These are phyloP conservation scores for Philereme transversata DNA, from an alignment of 2,888 invertebrate species.

Conservation along the genomic window DNA sequence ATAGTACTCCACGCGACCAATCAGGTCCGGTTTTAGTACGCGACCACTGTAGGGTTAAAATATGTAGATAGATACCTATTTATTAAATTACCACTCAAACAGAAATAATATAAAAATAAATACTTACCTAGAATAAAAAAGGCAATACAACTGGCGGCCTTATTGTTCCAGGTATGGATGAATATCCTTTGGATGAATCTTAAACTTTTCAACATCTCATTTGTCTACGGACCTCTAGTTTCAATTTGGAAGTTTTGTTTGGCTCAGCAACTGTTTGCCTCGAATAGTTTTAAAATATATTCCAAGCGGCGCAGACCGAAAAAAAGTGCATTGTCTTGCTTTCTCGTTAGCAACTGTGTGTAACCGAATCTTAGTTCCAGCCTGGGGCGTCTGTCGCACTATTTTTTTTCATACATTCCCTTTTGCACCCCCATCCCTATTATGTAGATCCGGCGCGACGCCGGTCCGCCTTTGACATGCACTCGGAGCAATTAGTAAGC, in stretches of 20 bases:
- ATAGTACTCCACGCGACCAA: too few species aligned
- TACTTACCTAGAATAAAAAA: too few species aligned
- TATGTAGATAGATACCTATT: too few species aligned
- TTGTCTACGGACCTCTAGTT: conserved; percentile 5
- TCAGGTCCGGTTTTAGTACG: too few species aligned
- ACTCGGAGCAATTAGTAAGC: conserved; percentile 81
- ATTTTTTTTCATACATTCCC: conserved; percentile 72
- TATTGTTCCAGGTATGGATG: too few species aligned
- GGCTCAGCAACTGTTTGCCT: conserved; percentile 7
- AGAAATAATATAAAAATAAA: too few species aligned
- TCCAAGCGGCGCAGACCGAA: conserved; percentile 13
- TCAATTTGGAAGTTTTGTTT: conserved; percentile 18
- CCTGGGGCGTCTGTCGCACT: conserved; percentile 64
- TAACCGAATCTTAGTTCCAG: conserved; percentile 72
- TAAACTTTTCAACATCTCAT: conserved; percentile 6
- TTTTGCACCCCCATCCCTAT: conserved; percentile 76
- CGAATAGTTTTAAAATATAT: conserved; percentile 21
- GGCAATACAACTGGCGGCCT: too few species aligned
- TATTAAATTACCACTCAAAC: too few species aligned
- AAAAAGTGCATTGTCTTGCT: conserved; percentile 44
- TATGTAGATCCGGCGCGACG: conserved; percentile 80
- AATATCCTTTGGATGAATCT: background rate
- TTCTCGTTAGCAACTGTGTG: conserved; percentile 63
- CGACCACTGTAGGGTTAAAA: too few species aligned
- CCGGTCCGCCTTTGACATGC: conserved; percentile 82